Percentiles rank a stretch among this genome's conserved stretches.
Conservation (phyloP, 2,888 invertebrate genomes). For the Toxonevra muliebris region DNA sequence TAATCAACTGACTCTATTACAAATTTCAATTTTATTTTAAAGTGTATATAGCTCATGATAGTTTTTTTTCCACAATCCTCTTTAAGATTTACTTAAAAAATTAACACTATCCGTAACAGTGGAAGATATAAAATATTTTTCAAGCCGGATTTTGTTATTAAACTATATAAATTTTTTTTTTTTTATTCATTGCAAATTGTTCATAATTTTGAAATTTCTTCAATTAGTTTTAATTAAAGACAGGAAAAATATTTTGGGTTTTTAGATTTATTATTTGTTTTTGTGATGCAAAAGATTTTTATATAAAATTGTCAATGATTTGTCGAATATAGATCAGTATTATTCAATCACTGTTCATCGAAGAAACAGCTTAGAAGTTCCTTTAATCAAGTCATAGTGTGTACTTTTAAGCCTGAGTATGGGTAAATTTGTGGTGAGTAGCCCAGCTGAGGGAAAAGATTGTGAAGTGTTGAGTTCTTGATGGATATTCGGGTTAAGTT, state of each 20-base stretch:
- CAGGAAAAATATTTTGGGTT: conserved; percentile 5
- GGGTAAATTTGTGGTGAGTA: conserved; percentile 55
- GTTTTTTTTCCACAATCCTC: background rate
- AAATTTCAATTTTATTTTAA: background rate
- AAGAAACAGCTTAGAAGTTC: background rate
- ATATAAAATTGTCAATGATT: conserved; percentile 37
- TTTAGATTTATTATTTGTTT: conserved; percentile 11
- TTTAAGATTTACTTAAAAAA: conserved; percentile 34
- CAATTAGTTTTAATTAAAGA: conserved; percentile 59
- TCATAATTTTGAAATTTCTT: conserved; percentile 37
- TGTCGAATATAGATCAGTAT: conserved; percentile 23
- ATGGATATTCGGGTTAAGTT: background rate
- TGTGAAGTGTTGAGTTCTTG: background rate
- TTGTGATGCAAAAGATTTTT: background rate
- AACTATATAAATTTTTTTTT: conserved; percentile 44
- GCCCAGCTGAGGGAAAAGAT: background rate
- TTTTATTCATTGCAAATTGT: conserved; percentile 33
- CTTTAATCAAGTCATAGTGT: background rate
- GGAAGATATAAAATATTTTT: conserved; percentile 17
- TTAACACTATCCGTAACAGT: conserved; percentile 46
- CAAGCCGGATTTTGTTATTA: conserved; percentile 36
- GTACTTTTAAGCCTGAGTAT: conserved; percentile 40
- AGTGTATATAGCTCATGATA: background rate
- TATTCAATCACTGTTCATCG: background rate
- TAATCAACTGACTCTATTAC: no score